Base-by-base conservation (phyloP, 2,113 vertebrate genomes). In the Hirundichthys speculiger region DNA sequence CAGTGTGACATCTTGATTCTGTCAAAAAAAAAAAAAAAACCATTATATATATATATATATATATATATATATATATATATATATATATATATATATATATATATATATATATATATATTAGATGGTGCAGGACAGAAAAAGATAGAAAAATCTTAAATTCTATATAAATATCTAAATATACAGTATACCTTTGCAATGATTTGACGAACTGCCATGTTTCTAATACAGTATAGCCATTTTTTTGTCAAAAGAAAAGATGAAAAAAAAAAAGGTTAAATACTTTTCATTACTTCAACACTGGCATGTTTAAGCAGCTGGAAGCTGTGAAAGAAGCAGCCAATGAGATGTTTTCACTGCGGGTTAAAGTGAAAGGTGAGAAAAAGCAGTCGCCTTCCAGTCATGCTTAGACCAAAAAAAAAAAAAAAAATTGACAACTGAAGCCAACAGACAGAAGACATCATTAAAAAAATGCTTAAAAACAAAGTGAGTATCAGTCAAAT, bases 101-200 rank as follows among this genome's bases (percentile, higher is more conserved):
- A n/a, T n/a, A n/a, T n/a, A n/a, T n/a, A n/a, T n/a, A n/a, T 80
- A 76, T 78, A 42, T 49, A 71, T 82, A 64, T 77, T 60, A 69
- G 59, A 79, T 79, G 75, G 60, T 2, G 61, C 52, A 85, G 69
- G 56, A 71, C 49, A 84, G 79, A 70, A 73, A 83, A 80, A 80
- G 64, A 87, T 85, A 86, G 72, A 88, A 91, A 90, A 82, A 86
- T 85, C 63, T 46, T 80, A 82, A 53, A 55, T 77, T 80, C 68
- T 78, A 75, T 92, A 92, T 92, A 93, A 92, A 93, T 90, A 92
- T 90, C 83, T 92, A 90, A 89, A 90, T 91, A 88, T 90, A 86
- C 81, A 89, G 79, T 71, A 90, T 78, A 83, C 66, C 75, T 84
- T 64, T 63, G 77, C 81, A 74, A 79, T 87, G 82, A 84, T 86